Evolutionary conservation across 2,797 vertebrate genomes (phyloP).

Genomic region (Balearica regulorum): DNA sequence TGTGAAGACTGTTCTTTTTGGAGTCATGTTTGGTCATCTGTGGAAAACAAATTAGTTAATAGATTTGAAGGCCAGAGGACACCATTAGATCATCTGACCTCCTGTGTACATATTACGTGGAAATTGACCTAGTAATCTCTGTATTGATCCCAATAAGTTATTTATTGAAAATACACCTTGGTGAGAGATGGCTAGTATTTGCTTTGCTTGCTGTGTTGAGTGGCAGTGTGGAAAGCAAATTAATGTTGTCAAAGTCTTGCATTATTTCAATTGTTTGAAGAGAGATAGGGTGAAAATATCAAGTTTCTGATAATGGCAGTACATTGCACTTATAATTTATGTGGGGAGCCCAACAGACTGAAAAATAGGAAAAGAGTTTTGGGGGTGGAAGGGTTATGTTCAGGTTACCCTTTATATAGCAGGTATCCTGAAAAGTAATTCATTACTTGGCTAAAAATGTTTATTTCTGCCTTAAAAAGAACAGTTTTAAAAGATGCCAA

Average conservation of each 20-base stretch:
- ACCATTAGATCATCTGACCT: not conserved
- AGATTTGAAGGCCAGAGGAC: slow-evolving; percentile 2
- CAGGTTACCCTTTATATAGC: not conserved
- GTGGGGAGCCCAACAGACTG: not conserved
- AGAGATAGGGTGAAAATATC: not conserved
- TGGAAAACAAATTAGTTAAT: not conserved
- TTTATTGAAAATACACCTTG: not conserved
- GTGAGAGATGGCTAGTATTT: not conserved
- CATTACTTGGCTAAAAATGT: not conserved
- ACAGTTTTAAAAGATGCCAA: not conserved
- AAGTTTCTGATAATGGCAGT: not conserved
- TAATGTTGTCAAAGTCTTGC: not conserved
- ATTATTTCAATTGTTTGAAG: not conserved
- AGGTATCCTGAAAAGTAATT: not conserved
- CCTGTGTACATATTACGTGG: not conserved
- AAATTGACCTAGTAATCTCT: slow-evolving; percentile 15
- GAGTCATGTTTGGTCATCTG: not conserved
- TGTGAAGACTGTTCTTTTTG: not conserved
- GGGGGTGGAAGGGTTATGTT: not conserved
- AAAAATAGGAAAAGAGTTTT: not conserved
- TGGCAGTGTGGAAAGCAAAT: not conserved
- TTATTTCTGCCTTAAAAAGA: not conserved
- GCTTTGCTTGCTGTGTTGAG: not conserved
- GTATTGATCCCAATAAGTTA: not conserved
- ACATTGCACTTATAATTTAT: not conserved